These are phyloP conservation scores for Caprella mutica DNA, from an alignment of 2,888 invertebrate species.

Conservation along the genomic window DNA sequence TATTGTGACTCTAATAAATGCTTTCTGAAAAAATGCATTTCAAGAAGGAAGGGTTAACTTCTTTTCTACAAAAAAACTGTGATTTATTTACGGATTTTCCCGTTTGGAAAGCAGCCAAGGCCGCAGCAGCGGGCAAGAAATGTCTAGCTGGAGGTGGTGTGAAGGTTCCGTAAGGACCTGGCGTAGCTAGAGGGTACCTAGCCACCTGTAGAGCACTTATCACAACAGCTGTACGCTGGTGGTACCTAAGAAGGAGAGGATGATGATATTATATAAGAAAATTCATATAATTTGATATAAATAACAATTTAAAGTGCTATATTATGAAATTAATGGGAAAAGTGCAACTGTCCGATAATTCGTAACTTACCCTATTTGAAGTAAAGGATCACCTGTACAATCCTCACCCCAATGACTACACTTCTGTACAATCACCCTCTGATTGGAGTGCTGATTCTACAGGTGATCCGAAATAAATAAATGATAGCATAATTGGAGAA, in stretches of 20 bases:
- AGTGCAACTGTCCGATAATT: no score
- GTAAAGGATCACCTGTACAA: background rate
- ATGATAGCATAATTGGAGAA: no score
- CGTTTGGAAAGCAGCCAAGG: slow-evolving; percentile 24
- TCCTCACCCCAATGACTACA: no score
- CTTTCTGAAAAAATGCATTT: no score
- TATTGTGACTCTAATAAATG: no score
- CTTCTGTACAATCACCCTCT: no score
- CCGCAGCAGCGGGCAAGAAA: slow-evolving; percentile 32
- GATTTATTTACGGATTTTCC: no score
- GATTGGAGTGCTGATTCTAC: no score
- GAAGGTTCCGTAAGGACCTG: slow-evolving; percentile 61
- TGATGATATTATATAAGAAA: background rate
- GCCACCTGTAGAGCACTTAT: slow-evolving; percentile 87
- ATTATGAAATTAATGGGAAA: background rate
- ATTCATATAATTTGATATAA: background rate
- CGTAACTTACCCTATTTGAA: background rate
- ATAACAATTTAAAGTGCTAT: background rate
- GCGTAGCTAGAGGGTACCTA: slow-evolving; percentile 76
- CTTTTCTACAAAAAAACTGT: no score
- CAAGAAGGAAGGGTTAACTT: no score
- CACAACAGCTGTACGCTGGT: slow-evolving; percentile 82
- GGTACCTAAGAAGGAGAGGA: slow-evolving; percentile 53
- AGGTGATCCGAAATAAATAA: no score
- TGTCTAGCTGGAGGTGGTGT: slow-evolving; percentile 35